These are phyloP conservation scores for Netelia inedita DNA, from an alignment of 2,888 invertebrate species.

Conservation along the genomic window DNA sequence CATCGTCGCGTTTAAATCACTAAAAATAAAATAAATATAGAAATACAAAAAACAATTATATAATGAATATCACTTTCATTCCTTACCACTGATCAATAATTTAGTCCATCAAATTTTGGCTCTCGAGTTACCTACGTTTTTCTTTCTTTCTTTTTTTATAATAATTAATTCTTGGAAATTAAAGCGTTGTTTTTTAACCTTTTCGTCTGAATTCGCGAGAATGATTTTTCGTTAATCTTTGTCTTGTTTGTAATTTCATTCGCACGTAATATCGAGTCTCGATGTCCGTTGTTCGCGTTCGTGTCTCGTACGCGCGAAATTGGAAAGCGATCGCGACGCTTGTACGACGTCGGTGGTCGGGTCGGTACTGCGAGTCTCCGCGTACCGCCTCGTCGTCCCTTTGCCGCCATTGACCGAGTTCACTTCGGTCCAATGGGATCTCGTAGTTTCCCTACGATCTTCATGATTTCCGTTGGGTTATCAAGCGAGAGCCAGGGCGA, in stretches of 20 bases:
- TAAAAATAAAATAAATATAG: not conserved
- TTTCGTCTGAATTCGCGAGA: not conserved
- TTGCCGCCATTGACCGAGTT: slow-evolving; percentile 80
- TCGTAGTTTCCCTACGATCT: slow-evolving; percentile 70
- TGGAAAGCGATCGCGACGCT: slow-evolving; percentile 67
- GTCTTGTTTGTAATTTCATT: slow-evolving; percentile 3
- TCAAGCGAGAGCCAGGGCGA: not conserved
- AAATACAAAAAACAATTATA: not conserved
- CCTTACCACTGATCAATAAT: slow-evolving; percentile 2
- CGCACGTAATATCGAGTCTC: slow-evolving; percentile 7
- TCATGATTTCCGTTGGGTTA: slow-evolving; percentile 64
- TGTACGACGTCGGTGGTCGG: slow-evolving; percentile 79
- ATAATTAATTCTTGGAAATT: not conserved
- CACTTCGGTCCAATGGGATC: slow-evolving; percentile 74
- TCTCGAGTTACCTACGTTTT: not conserved
- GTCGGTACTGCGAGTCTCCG: slow-evolving; percentile 81
- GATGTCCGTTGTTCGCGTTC: slow-evolving; percentile 10
- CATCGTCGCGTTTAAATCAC: not conserved
- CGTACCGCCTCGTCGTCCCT: slow-evolving; percentile 78
- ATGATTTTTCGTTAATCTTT: slow-evolving; percentile 2
- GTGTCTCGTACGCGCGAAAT: slow-evolving; percentile 60
- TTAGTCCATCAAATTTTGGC: slow-evolving; percentile 15
- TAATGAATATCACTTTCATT: slow-evolving; percentile 1
- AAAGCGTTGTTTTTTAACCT: not conserved
- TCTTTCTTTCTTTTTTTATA: slow-evolving; percentile 3